A percentile compares a stretch with the other conserved stretches of the same genome.
phyloP scores from a whole-genome alignment of 2,113 vertebrate species.

The Poeciliopsis turrubarensis region DNA sequence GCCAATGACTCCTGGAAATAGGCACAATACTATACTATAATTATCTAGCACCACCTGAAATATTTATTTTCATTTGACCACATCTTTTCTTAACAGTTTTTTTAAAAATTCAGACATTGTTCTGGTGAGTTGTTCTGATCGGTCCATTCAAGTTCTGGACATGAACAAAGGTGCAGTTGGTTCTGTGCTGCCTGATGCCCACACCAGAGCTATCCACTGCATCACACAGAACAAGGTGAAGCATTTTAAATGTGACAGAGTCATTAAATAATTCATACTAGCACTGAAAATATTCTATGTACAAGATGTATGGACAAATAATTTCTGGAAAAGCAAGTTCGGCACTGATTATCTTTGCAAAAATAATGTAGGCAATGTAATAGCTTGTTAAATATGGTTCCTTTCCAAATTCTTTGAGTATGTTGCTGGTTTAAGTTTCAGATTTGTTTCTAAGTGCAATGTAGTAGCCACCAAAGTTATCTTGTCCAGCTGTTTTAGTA shows the following conservation, averaged over 20 bases:
- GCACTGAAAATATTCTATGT: background rate
- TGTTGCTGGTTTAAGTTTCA: background rate
- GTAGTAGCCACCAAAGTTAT: background rate
- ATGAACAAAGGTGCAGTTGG: conserved; percentile 82
- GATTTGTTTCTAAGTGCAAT: background rate
- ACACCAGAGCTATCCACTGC: conserved; percentile 83
- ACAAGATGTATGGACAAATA: background rate
- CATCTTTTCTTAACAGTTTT: conserved; percentile 46
- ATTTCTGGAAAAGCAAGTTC: background rate
- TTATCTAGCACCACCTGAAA: background rate
- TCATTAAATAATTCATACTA: background rate
- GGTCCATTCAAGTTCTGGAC: conserved; percentile 86
- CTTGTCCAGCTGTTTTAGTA: background rate
- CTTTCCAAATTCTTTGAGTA: background rate
- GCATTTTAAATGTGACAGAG: background rate
- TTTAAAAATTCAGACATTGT: conserved; percentile 81
- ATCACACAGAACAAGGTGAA: conserved; percentile 89
- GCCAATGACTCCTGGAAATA: too few species aligned
- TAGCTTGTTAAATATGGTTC: background rate
- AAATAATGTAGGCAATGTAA: background rate
- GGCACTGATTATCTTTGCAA: background rate
- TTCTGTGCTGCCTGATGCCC: conserved; percentile 80
- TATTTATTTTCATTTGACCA: background rate
- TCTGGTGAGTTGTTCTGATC: conserved; percentile 82
- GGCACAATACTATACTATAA: background rate